phyloP scores from a whole-genome alignment of 2,888 invertebrate species.

The Galerucella pusilla region DNA sequence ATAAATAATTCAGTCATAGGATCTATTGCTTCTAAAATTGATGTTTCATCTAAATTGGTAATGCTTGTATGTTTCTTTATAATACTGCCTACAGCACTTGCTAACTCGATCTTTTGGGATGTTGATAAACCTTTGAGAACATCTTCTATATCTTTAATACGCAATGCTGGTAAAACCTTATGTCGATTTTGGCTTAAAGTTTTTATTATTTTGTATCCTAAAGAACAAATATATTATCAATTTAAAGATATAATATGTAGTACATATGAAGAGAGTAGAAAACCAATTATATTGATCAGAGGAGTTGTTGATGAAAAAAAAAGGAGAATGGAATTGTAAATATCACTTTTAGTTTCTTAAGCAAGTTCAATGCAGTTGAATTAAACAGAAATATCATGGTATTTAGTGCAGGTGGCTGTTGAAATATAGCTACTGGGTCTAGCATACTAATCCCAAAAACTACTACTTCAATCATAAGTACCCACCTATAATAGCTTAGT shows the following conservation, averaged over 20 bases:
- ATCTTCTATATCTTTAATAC: slow-evolving; percentile 5
- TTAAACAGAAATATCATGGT: too few relatives aligned
- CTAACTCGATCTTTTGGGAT: neutral
- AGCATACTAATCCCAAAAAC: too few relatives aligned
- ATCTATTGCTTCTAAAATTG: slow-evolving; percentile 8
- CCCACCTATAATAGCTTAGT: too few relatives aligned
- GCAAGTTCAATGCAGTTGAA: too few relatives aligned
- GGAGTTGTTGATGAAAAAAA: too few relatives aligned
- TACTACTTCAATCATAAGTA: too few relatives aligned
- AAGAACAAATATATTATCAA: neutral
- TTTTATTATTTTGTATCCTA: slow-evolving; percentile 2
- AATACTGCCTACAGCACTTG: neutral
- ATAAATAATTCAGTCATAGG: slow-evolving; percentile 4
- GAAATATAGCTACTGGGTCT: too few relatives aligned
- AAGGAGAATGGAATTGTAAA: too few relatives aligned
- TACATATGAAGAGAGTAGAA: neutral
- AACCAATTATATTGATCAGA: neutral
- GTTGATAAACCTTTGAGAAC: neutral
- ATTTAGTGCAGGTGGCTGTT: too few relatives aligned
- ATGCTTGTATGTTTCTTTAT: neutral
- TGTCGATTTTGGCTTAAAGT: neutral
- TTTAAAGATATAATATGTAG: neutral
- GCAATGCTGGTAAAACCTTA: neutral
- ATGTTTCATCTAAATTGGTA: neutral
- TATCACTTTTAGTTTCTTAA: too few relatives aligned